Conservation (phyloP, 2,888 invertebrate genomes). For the Agonum fuliginosum region DNA sequence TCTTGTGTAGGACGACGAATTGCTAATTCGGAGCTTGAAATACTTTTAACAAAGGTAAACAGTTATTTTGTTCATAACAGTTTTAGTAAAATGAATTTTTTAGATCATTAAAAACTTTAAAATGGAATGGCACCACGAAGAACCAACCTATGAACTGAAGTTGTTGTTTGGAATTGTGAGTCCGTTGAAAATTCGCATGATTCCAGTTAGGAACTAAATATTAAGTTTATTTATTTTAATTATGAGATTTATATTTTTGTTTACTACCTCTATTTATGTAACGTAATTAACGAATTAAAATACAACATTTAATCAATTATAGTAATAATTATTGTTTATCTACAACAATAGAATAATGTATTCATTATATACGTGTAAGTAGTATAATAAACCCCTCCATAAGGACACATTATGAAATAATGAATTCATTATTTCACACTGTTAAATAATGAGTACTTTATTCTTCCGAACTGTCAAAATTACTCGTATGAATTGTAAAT, state of each 20-base stretch:
- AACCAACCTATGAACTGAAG: slow-evolving; percentile 63
- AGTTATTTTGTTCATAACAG: neutral
- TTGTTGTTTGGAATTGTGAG: slow-evolving; percentile 65
- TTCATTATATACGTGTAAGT: too few relatives aligned
- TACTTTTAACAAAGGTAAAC: slow-evolving; percentile 66
- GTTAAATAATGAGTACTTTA: too few relatives aligned
- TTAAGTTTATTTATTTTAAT: too few relatives aligned
- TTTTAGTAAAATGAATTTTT: slow-evolving; percentile 37
- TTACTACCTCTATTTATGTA: neutral
- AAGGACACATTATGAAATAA: too few relatives aligned
- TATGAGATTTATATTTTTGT: slow-evolving; percentile 21
- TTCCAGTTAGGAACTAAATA: slow-evolving; percentile 65
- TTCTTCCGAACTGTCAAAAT: too few relatives aligned
- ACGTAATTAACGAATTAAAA: too few relatives aligned
- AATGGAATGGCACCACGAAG: slow-evolving; percentile 67
- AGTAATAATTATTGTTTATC: too few relatives aligned
- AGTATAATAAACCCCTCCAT: too few relatives aligned
- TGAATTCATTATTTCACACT: too few relatives aligned
- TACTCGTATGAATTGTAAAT: too few relatives aligned
- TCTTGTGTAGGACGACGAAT: slow-evolving; percentile 83
- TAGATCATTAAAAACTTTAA: slow-evolving; percentile 66
- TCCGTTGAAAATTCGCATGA: slow-evolving; percentile 65
- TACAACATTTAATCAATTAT: too few relatives aligned
- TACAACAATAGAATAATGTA: too few relatives aligned
- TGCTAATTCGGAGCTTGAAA: slow-evolving; percentile 77